phyloP scores from a whole-genome alignment of 2,888 invertebrate species.

The Argyresthia albistria region DNA sequence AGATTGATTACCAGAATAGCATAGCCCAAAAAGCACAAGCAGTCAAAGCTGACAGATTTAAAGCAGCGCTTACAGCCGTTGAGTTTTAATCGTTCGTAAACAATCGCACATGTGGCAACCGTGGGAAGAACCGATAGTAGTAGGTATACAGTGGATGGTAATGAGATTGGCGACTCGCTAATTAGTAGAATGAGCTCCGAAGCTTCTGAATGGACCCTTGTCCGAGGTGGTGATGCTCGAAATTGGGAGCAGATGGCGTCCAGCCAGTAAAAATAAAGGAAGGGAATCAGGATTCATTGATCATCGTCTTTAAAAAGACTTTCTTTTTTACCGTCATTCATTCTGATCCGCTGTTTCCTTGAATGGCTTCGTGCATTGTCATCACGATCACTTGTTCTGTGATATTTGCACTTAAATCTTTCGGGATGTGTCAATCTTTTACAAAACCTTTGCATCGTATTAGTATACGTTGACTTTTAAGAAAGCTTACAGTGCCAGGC shows the following conservation, averaged over 20 bases:
- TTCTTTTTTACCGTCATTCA: background rate
- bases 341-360: too few species aligned
- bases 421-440: too few species aligned
- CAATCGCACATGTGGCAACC: constrained; percentile 49
- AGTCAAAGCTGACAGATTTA: constrained; percentile 37
- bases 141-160: constrained; percentile 35
- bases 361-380: background rate
- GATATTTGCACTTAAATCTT: too few species aligned
- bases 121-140: constrained; percentile 36
- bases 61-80: constrained; percentile 22
- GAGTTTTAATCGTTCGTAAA: constrained; percentile 35
- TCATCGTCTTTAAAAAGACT: background rate
- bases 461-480: too few species aligned
- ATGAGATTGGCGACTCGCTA: constrained; percentile 48
- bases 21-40: background rate
- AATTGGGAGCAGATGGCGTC: background rate
- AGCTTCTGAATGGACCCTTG: background rate
- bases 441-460: too few species aligned
- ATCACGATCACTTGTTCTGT: background rate
- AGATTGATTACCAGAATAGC: too few species aligned
- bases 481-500: too few species aligned
- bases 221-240: background rate
- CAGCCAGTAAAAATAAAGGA: too few species aligned
- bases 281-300: too few species aligned
- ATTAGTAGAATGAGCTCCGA: constrained; percentile 14